Evolutionary conservation across 2,888 invertebrate species (phyloP), one percentile per base, ranked within the genome.

Genomic region (Mantis religiosa): DNA sequence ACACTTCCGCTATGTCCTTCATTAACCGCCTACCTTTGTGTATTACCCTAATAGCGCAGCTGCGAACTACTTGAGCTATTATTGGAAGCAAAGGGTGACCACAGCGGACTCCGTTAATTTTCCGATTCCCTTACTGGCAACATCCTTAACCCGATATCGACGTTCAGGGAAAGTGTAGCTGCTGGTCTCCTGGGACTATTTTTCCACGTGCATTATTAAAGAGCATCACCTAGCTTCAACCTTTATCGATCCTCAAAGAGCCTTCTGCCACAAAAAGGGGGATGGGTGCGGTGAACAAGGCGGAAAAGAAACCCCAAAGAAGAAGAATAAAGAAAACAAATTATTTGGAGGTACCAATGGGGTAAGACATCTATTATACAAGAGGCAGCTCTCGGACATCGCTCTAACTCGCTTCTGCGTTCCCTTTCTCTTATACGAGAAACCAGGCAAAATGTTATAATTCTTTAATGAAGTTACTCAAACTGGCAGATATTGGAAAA

Each of bases 201-300:
- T 81, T 86, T 71, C 6, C 71, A 25, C 86, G 28, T 87, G 87
- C 81, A 87, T 87, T 87, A 87, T 87, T 87, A 34, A 87, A 82
- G 87, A 81, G 30, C 87, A 34, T 82, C 87, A 87, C 87, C 87
- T 87, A 71, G 54, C 54, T 71, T 71, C 82, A 82, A n/a, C 54
- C 54, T 71, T 20, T 71, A 71, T 71, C 87, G 87, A 87, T 87
- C 87, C 82, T 87, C 30, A 82, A 15, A 87, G 87, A 87, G 82
- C 87, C 34, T 87, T 54, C 82, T 34, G 82, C 30, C 82, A 87
- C 87, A 87, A 82, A 87, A 34, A n/a, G n/a, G 34, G 87, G 54
- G 54, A 15, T 54, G 54, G 54, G 54, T 71, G 54, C 25, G 54
- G 54, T 27, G 82, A 87, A n/a, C 82, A n/a, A 41, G 41, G 30